These are phyloP conservation scores for Clarias macrocephalus DNA, from an alignment of 2,113 vertebrate species.

Conservation along the genomic window DNA sequence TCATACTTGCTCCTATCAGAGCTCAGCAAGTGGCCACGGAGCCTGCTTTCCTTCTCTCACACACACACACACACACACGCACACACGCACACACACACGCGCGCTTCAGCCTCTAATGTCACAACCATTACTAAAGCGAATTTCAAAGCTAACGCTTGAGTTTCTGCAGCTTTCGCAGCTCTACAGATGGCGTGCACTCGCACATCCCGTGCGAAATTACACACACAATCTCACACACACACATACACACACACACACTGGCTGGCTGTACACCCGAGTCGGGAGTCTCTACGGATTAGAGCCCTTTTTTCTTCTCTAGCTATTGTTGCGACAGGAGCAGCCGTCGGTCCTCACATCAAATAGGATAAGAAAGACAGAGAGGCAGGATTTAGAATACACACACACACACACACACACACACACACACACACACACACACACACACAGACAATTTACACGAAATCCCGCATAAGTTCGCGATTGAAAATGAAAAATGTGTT, in stretches of 20 bases:
- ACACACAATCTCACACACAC: not conserved
- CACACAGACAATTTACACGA: not conserved
- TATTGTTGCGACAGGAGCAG: slow-evolving; percentile 40
- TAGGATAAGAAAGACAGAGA: slow-evolving; percentile 13
- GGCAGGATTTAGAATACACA: not conserved
- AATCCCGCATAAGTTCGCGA: not conserved
- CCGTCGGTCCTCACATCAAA: slow-evolving; percentile 46
- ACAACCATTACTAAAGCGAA: not conserved
- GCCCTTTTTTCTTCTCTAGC: slow-evolving; percentile 24
- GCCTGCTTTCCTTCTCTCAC: not conserved
- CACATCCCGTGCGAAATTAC: not conserved
- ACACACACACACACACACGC: slow-evolving; percentile 11
- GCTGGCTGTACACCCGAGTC: not conserved
- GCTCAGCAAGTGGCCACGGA: slow-evolving; percentile 22
- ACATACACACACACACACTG: slow-evolving; percentile 14
- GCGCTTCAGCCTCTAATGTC: not conserved
- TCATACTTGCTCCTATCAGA: slow-evolving; percentile 40
- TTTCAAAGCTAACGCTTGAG: not conserved
- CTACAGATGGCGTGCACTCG: not conserved
- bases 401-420: not conserved
- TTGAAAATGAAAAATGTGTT: not conserved
- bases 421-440: not conserved
- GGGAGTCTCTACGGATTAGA: slow-evolving; percentile 40
- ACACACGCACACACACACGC: slow-evolving; percentile 15
- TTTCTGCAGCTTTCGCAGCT: slow-evolving; percentile 3